Conservation (phyloP, 1,140 invertebrate genomes). For the Drosophila carrolli region DNA sequence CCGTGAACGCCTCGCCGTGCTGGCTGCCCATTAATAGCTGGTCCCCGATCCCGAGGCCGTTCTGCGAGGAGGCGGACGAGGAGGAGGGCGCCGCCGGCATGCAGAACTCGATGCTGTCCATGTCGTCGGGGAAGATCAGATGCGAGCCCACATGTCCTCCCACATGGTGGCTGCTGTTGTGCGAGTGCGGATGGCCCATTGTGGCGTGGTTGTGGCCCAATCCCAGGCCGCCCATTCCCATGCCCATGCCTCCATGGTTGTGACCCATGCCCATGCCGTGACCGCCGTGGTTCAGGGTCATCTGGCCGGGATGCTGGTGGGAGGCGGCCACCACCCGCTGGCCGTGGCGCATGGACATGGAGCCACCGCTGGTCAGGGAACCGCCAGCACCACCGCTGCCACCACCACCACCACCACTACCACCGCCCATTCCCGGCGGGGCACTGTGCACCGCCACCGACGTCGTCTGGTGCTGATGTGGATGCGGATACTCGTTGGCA, state of each 20-base stretch:
- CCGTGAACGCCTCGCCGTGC: conserved; percentile 75
- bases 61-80: conserved; percentile 60
- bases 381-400: background rate
- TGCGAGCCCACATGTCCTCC: conserved; percentile 41
- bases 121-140: conserved; percentile 78
- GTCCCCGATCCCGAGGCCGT: conserved; percentile 54
- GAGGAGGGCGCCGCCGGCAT: conserved; percentile 69
- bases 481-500: conserved; percentile 72
- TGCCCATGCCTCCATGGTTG: conserved; percentile 19
- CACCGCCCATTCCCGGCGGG: conserved; percentile 5
- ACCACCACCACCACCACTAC: background rate
- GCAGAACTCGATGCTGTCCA: conserved; percentile 82
- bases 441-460: conserved; percentile 64
- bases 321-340: conserved; percentile 32
- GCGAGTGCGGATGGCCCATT: conserved; percentile 61
- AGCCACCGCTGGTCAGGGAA: conserved; percentile 21
- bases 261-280: conserved; percentile 31
- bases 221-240: background rate
- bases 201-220: conserved; percentile 38
- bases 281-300: conserved; percentile 49
- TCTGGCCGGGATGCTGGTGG: conserved; percentile 35
- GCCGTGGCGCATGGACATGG: conserved; percentile 61
- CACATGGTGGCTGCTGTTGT: conserved; percentile 26
- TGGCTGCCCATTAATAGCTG: conserved; percentile 61
- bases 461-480: conserved; percentile 55